phyloP scores from a whole-genome alignment of 2,113 vertebrate genomes.

The Plectropomus leopardus region DNA sequence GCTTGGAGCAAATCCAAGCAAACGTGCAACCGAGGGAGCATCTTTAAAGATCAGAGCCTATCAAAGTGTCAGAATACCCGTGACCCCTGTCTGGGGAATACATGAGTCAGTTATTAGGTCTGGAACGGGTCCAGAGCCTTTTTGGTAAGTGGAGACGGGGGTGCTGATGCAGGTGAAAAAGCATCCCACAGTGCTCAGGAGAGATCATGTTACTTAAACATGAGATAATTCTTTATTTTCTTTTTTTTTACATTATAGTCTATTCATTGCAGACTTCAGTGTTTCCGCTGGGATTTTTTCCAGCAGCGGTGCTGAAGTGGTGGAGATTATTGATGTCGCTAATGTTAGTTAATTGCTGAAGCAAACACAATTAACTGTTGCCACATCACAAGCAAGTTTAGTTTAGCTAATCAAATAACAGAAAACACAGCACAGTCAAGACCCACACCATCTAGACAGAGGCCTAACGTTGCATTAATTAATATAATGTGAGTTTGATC shows the following conservation, averaged over 20 bases:
- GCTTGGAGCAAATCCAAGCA: slow-evolving; percentile 62
- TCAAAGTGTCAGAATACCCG: slow-evolving; percentile 65
- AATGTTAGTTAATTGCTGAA: too few relatives aligned
- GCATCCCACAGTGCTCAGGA: slow-evolving; percentile 2
- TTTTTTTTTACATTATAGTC: background rate
- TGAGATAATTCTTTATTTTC: background rate
- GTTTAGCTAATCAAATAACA: too few relatives aligned
- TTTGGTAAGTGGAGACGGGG: slow-evolving; percentile 17
- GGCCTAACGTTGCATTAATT: too few relatives aligned
- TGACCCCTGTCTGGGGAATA: slow-evolving; percentile 48
- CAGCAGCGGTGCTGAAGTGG: too few relatives aligned
- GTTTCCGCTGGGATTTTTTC: too few relatives aligned
- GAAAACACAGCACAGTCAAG: too few relatives aligned
- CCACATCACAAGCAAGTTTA: too few relatives aligned
- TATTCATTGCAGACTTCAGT: background rate
- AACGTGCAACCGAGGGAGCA: slow-evolving; percentile 50
- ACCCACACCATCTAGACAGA: too few relatives aligned
- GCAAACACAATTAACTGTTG: too few relatives aligned
- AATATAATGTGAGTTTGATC: too few relatives aligned
- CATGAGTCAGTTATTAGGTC: slow-evolving; percentile 50
- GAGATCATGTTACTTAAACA: background rate
- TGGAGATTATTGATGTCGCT: too few relatives aligned
- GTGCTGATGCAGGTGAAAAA: slow-evolving; percentile 55
- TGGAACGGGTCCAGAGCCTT: slow-evolving; percentile 52
- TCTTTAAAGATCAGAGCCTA: slow-evolving; percentile 70